These are phyloP conservation scores for Loxodonta africana DNA, from an alignment of 2,113 vertebrate genomes.

Conservation along the genomic window DNA sequence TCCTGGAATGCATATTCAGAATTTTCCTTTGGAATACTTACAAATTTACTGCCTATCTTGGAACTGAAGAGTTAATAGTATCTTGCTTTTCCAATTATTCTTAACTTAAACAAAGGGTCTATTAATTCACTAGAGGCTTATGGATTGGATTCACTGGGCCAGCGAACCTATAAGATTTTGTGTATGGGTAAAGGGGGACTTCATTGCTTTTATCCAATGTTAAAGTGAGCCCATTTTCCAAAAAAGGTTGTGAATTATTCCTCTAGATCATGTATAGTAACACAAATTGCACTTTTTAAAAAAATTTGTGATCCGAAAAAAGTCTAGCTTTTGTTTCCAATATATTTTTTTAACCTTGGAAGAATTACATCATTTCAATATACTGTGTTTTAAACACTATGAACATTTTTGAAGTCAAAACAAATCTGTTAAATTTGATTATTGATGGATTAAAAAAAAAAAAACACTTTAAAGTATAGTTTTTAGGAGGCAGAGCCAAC, in stretches of 20 bases:
- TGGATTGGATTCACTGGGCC: neutral
- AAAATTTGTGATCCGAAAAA: neutral
- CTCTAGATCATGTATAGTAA: neutral
- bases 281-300: neutral
- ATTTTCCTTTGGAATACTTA: conserved; percentile 36
- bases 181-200: neutral
- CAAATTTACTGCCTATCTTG: neutral
- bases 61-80: neutral
- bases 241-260: neutral
- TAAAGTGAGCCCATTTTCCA: neutral
- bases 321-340: conserved; percentile 25
- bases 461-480: too few relatives aligned
- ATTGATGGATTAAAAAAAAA: neutral
- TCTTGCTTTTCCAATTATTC: neutral
- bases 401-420: conserved; percentile 27
- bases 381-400: neutral
- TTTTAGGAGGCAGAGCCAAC: too few relatives aligned
- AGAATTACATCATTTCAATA: neutral
- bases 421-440: conserved; percentile 33
- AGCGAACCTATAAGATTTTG: neutral
- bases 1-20: neutral
- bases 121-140: neutral
- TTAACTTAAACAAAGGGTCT: neutral
- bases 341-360: conserved; percentile 10
- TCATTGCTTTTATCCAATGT: conserved; percentile 1